These are phyloP conservation scores for Sebastes vulpes DNA, from an alignment of 2,797 vertebrate species.

Conservation along the genomic window DNA sequence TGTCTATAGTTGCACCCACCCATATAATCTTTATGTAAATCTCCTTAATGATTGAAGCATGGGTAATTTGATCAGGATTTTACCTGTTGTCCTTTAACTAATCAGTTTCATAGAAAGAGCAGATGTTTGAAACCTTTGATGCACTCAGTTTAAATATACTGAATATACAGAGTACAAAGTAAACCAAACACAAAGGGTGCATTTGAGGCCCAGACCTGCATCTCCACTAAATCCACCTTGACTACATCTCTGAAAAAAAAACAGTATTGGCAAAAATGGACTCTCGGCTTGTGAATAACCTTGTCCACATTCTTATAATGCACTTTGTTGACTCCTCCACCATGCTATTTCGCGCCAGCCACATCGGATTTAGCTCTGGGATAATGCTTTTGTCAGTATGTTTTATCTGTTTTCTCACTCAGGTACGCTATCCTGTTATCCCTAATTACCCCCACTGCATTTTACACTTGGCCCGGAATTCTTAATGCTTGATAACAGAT, in stretches of 20 bases:
- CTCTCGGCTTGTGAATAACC: constrained; percentile 73
- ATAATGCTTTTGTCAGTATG: constrained; percentile 82
- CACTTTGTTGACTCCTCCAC: constrained; percentile 73
- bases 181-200: neutral
- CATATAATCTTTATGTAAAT: neutral
- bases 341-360: constrained; percentile 73
- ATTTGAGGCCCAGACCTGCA: constrained; percentile 2
- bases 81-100: neutral
- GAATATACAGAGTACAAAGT: neutral
- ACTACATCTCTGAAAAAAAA: constrained; percentile 66
- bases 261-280: constrained; percentile 48
- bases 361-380: constrained; percentile 76
- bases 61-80: neutral
- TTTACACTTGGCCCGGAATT: constrained; percentile 78
- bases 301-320: constrained; percentile 65
- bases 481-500: constrained; percentile 78
- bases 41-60: neutral
- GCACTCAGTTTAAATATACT: neutral
- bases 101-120: neutral
- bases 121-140: neutral
- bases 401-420: constrained; percentile 83
- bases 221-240: constrained; percentile 44
- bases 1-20: neutral
- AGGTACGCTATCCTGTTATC: constrained; percentile 73
- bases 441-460: constrained; percentile 79